These are phyloP conservation scores for Myotis lucifugus DNA, from an alignment of 2,113 vertebrate genomes.

Conservation along the genomic window DNA sequence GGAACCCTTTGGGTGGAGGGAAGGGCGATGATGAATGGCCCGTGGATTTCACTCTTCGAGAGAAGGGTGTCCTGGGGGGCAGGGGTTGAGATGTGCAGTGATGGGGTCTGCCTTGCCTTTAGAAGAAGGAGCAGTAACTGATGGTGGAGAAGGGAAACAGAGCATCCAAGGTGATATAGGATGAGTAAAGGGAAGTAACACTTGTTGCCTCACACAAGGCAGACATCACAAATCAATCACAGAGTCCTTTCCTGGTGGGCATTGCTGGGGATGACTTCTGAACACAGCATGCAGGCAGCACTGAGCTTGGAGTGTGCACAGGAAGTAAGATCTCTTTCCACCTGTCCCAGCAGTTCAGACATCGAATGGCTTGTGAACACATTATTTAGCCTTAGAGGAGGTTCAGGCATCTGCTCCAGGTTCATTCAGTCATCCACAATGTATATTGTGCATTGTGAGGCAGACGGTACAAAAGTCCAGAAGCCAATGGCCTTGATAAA, in stretches of 20 bases:
- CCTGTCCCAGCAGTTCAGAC: not conserved
- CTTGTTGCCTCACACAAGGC: not conserved
- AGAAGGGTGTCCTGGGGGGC: not conserved
- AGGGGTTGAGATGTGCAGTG: not conserved
- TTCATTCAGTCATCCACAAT: not conserved
- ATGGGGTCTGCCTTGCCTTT: not conserved
- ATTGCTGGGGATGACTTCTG: not conserved
- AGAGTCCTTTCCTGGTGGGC: not conserved
- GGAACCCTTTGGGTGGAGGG: not conserved
- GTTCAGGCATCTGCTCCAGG: not conserved
- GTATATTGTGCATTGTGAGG: not conserved
- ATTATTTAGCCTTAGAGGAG: not conserved
- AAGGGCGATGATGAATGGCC: not conserved
- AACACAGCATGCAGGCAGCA: not conserved
- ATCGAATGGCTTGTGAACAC: not conserved
- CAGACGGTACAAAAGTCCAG: not conserved
- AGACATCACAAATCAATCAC: not conserved
- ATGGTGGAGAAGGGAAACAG: not conserved
- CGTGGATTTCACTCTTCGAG: not conserved
- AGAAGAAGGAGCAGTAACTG: accelerated
- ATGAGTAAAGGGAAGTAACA: not conserved
- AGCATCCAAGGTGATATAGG: not conserved
- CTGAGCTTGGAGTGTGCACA: not conserved
- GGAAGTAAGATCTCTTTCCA: not conserved
- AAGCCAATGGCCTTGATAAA: not conserved